Evolutionary conservation across 2,888 invertebrate species (phyloP), one percentile per base, ranked within the genome.

Genomic region (Eudemis profundana): DNA sequence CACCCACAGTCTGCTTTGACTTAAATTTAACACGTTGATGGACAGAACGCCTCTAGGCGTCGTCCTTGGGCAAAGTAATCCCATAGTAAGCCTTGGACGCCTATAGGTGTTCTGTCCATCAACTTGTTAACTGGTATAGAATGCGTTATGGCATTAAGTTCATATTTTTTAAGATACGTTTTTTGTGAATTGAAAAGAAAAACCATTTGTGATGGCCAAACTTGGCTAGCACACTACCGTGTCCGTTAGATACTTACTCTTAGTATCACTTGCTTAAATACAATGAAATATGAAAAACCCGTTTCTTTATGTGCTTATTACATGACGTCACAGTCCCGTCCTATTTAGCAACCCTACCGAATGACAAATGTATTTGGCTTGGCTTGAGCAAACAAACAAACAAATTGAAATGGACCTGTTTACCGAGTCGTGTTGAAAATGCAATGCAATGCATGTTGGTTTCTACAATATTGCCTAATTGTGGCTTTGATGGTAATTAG

Each of bases 381-480:
- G 64, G 50, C 15, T 23, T 4, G 19, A 49, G 19, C 64, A 57
- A 64, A 57, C 64, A 57, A 23, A n/a, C n/a, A n/a, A n/a, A n/a
- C n/a, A n/a, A 23, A 56, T 56, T 49, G 59, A 50, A 64, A 64
- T 64, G 64, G 57, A 36, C 21, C 8, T 27, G 49, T 49, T 44
- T 49, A 63, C 15, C 15, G 21, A 10, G 36, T 38, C 14, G 42
- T 56, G 21, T 14, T 17, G 38, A 27, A 42, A 57, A 57, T 42
- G 21, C 62, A 46, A 44, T n/a, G 44, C 36, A 17, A 23, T 59
- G 17, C 15, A 17, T 8, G 40, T 27, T 1, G 7, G n/a, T 29
- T 23, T 19, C 33, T 57, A 33, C 19, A 38, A 10, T 14, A 17
- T 21, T 59, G 15, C 36, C 23, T 23, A 33, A 57, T 46, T 21